Conservation (phyloP, 2,888 invertebrate species). For the Lottia gigantea region DNA sequence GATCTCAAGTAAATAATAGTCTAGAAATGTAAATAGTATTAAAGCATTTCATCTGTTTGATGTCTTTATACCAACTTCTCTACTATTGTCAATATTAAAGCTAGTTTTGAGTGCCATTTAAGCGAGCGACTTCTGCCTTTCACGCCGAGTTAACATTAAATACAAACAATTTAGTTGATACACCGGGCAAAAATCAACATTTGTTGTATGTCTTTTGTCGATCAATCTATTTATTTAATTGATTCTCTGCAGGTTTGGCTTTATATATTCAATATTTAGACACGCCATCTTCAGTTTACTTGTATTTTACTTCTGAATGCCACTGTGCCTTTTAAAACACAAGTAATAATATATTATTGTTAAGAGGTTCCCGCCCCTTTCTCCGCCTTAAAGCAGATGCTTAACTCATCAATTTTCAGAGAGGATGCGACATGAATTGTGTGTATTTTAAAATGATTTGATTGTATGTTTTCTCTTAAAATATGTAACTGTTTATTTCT, state of each 20-base stretch:
- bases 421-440: too few species aligned
- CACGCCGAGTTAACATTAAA: conserved; percentile 4
- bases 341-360: background rate
- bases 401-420: background rate
- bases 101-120: background rate
- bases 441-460: too few species aligned
- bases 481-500: too few species aligned
- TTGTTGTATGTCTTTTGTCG: background rate
- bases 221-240: conserved; percentile 2
- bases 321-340: background rate
- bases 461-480: too few species aligned
- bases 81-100: background rate
- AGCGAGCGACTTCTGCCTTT: conserved; percentile 7
- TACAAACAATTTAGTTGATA: background rate
- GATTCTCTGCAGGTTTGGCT: background rate
- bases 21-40: background rate
- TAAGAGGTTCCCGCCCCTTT: conserved; percentile 2
- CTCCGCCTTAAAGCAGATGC: conserved; percentile 2
- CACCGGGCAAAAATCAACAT: background rate
- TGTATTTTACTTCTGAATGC: too few species aligned
- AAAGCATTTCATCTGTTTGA: conserved; percentile 1
- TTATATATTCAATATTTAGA: background rate
- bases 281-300: too few species aligned
- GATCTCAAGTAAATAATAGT: too few species aligned
- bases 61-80: background rate